Evolutionary conservation across 53 echinoderm and acorn worm species (phyloP).

Genomic region (Hippasteria phrygiana): DNA sequence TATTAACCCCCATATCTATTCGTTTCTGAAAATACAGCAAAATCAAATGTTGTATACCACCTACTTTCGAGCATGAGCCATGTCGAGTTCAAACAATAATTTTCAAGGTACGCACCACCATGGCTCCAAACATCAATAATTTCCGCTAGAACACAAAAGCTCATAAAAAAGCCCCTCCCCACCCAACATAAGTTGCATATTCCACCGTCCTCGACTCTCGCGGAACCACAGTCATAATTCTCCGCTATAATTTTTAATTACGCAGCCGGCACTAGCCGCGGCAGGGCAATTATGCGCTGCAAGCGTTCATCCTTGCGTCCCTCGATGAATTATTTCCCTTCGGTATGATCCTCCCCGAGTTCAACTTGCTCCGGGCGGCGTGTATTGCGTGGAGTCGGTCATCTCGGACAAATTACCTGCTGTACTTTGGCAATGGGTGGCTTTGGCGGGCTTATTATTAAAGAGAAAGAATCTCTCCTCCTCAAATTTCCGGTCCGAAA

Average conservation of each 20-base stretch:
- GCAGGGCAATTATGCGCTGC: constrained; percentile 35
- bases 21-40: too few species aligned
- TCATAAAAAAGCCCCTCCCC: constrained; percentile 13
- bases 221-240: constrained; percentile 38
- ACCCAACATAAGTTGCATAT: neutral
- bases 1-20: too few species aligned
- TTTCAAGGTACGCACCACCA: neutral
- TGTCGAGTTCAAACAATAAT: neutral
- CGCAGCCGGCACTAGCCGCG: constrained; percentile 21
- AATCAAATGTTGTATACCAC: too few species aligned
- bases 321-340: constrained; percentile 58
- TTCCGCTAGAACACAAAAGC: neutral
- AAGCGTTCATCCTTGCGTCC: constrained; percentile 16
- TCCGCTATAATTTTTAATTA: constrained; percentile 66
- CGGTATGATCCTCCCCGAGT: constrained; percentile 6
- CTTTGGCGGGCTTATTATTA: neutral
- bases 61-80: neutral
- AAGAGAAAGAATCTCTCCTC: neutral
- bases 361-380: constrained; percentile 16
- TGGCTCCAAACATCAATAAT: constrained; percentile 27
- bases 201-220: neutral
- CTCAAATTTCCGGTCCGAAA: neutral
- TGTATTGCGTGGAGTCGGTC: constrained; percentile 3
- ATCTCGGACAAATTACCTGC: constrained; percentile 8
- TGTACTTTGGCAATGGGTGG: constrained; percentile 30